Evolutionary conservation across 64 coral and sea anemone genomes (phyloP).

Genomic region (Platygyra sinensis): DNA sequence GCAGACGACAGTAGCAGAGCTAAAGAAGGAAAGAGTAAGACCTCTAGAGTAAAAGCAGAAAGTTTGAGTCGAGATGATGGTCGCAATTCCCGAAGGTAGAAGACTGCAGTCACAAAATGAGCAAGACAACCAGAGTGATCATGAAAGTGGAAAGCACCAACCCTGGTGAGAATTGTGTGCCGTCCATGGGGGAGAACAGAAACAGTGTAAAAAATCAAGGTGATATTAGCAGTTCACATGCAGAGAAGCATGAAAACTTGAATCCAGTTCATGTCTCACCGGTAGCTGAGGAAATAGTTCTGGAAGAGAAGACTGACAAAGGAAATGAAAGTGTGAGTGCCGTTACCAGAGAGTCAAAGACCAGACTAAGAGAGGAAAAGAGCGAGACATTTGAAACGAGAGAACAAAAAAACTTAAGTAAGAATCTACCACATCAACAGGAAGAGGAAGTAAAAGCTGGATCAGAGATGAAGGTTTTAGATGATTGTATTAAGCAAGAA

Average conservation of each 20-base stretch:
- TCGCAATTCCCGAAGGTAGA: background rate
- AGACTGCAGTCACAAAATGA: background rate
- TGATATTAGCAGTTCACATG: background rate
- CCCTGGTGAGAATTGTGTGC: background rate
- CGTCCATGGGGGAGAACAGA: background rate
- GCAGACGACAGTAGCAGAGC: conserved; percentile 1
- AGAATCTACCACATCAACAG: background rate
- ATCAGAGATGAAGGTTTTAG: background rate
- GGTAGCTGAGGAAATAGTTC: background rate
- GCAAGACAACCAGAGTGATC: background rate
- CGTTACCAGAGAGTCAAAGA: background rate
- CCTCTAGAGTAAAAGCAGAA: conserved; percentile 3
- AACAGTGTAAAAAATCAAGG: background rate
- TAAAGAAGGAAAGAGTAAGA: conserved; percentile 26
- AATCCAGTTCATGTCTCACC: background rate
- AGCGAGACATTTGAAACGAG: background rate
- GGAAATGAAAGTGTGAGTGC: background rate
- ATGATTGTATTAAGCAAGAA: background rate
- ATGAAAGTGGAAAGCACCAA: conserved; percentile 1
- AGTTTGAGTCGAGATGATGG: conserved; percentile 20
- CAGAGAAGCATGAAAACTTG: background rate
- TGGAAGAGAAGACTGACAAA: conserved; percentile 1
- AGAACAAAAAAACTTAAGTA: background rate
- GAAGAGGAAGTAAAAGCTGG: background rate
- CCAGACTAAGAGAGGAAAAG: background rate